These are phyloP conservation scores for Nezara viridula DNA, from an alignment of 2,888 invertebrate species.

Conservation along the genomic window DNA sequence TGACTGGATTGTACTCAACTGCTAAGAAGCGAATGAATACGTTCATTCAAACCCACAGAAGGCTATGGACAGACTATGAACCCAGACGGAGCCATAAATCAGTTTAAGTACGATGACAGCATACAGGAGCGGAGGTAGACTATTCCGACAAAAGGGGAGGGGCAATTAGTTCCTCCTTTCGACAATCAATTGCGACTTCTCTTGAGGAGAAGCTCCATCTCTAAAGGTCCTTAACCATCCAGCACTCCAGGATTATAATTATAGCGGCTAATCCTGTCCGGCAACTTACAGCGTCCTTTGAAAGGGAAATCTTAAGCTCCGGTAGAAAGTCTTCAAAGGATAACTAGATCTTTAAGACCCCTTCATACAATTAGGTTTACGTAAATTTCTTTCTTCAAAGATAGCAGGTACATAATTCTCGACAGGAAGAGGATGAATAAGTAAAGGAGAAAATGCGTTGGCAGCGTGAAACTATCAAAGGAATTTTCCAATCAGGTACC, in stretches of 20 bases:
- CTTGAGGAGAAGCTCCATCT: background rate
- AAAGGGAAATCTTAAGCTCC: constrained; percentile 7
- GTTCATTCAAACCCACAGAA: background rate
- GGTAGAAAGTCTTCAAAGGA: background rate
- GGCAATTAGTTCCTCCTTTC: background rate
- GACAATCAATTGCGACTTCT: background rate
- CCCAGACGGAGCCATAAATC: background rate
- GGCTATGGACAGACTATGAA: background rate
- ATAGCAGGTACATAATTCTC: background rate
- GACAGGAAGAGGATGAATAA: background rate
- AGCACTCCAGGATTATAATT: background rate
- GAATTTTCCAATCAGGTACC: background rate
- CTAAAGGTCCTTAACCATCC: background rate
- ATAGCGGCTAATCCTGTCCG: background rate
- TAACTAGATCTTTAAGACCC: background rate
- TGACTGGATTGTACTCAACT: background rate
- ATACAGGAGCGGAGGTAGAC: background rate
- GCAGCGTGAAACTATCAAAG: background rate
- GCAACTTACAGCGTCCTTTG: background rate
- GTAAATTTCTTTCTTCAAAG: background rate
- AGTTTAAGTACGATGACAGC: background rate
- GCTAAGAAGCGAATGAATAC: background rate
- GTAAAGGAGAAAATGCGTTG: background rate
- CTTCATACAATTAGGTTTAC: background rate
- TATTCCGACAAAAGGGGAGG: background rate